These are phyloP conservation scores for Epistrophella euchroma DNA, from an alignment of 2,888 invertebrate species.

Conservation along the genomic window DNA sequence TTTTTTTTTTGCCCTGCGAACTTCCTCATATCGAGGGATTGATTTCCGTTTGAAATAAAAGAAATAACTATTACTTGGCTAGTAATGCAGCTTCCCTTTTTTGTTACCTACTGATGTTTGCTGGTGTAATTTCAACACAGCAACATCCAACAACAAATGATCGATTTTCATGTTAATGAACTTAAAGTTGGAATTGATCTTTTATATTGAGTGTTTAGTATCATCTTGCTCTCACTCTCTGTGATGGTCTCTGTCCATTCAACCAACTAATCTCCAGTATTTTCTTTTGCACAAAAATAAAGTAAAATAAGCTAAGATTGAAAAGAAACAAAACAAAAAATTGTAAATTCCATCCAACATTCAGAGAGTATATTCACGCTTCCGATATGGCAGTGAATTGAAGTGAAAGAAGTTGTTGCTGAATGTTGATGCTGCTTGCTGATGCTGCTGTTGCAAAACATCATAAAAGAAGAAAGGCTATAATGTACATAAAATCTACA, in stretches of 20 bases:
- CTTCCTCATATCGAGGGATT: constrained; percentile 66
- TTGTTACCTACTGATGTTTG: not conserved
- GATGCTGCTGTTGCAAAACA: constrained; percentile 16
- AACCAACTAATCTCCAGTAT: constrained; percentile 44
- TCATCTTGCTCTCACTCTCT: constrained; percentile 10
- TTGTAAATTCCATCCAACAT: constrained; percentile 54
- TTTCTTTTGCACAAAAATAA: not conserved
- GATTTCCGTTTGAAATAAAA: constrained; percentile 64
- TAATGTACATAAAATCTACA: constrained; percentile 64
- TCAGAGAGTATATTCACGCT: constrained; percentile 53
- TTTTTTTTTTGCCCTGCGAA: constrained; percentile 56
- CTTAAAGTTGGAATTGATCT: constrained; percentile 58
- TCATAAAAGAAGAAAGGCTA: constrained; percentile 62
- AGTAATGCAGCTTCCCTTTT: constrained; percentile 37
- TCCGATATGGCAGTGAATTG: constrained; percentile 73
- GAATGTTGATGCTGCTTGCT: constrained; percentile 15
- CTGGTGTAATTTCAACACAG: not conserved
- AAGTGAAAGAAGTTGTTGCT: constrained; percentile 71
- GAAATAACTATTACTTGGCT: constrained; percentile 30
- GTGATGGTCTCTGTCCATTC: constrained; percentile 13
- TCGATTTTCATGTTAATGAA: constrained; percentile 74
- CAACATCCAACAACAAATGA: constrained; percentile 47
- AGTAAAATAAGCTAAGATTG: not conserved
- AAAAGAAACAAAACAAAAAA: constrained; percentile 2
- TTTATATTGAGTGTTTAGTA: not conserved